Base-by-base conservation (phyloP, 1,140 invertebrate species). In the Eubasilissa regina region DNA sequence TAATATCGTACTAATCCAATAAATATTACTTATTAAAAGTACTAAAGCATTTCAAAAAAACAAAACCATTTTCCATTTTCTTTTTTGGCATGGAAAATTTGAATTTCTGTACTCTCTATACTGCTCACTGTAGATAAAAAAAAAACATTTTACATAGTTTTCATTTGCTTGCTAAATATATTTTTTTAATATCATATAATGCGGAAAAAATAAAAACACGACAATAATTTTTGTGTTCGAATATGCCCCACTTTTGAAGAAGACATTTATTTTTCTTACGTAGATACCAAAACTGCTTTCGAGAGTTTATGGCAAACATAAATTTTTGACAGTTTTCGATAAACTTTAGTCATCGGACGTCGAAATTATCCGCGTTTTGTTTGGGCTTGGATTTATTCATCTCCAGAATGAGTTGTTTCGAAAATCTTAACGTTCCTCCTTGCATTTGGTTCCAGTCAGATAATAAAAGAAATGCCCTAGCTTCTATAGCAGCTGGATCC, bases 401-500 rank as follows among this genome's bases (percentile, higher is more conserved):
- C 21, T 48, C 13, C 45, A 87, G 81, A 76, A 89, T 89, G 88
- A 88, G 84, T 83, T 89, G 88, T 80, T 87, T 87, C 25, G 88
- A 89, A 47, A 89, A 89, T 80, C 68, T 89, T 12, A 85, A 84
- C 60, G 83, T 89, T 81, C 88, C 88, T 7, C 86, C 83, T 12
- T 89, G 88, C 78, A 85, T 88, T 68, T 89, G 89, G 89, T 89
- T 89, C 62, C 87, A 89, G 75, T 84, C 85, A 51, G 89, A 87
- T 55, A 87, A 88, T 58, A 89, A 87, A 75, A 89, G 96, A 84
- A 99, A 98, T 89, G 91, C 94, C 60, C 86, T 97, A 35, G 92
- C 95, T 15, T 95, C 97, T 0, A 93, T 98, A 83, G 85, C 94
- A 15, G 92, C 97, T 80, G 97, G 97, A 74, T 88, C 94, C 82